Conservation (phyloP, 92 coral and sea anemone genomes). For the Heliopora coerulea region DNA sequence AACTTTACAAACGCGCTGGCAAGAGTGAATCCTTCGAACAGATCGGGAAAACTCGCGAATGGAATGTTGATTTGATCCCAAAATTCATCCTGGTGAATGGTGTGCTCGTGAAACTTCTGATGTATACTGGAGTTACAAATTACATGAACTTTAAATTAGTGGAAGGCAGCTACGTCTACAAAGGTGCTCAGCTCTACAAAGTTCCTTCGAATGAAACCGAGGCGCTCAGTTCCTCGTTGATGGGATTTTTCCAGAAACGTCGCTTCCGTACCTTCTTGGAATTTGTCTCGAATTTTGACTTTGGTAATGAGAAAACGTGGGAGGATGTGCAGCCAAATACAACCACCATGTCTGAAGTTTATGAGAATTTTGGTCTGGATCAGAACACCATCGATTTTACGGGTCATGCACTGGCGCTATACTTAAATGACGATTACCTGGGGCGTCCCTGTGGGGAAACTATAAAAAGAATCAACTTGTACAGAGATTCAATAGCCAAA, state of each 20-base stretch:
- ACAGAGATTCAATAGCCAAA: conserved; percentile 72
- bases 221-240: conserved; percentile 67
- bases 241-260: conserved; percentile 94
- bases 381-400: conserved; percentile 85
- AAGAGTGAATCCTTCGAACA: conserved; percentile 46
- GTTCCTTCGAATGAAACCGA: conserved; percentile 88
- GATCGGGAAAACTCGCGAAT: conserved; percentile 67
- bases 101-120: conserved; percentile 71
- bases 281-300: conserved; percentile 62
- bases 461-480: conserved; percentile 66
- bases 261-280: conserved; percentile 75
- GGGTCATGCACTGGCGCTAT: conserved; percentile 86
- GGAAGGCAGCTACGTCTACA: conserved; percentile 86
- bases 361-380: conserved; percentile 65
- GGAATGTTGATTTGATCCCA: conserved; percentile 87
- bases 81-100: conserved; percentile 92
- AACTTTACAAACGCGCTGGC: conserved; percentile 66
- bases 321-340: conserved; percentile 60
- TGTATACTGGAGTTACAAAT: conserved; percentile 76
- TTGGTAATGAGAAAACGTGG: conserved; percentile 67
- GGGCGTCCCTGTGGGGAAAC: conserved; percentile 75
- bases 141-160: conserved; percentile 85
- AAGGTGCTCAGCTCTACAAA: conserved; percentile 70
- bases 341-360: conserved; percentile 77
- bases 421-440: conserved; percentile 73